Base-by-base conservation (phyloP, 2,797 vertebrate species). In the Gastrophryne carolinensis region DNA sequence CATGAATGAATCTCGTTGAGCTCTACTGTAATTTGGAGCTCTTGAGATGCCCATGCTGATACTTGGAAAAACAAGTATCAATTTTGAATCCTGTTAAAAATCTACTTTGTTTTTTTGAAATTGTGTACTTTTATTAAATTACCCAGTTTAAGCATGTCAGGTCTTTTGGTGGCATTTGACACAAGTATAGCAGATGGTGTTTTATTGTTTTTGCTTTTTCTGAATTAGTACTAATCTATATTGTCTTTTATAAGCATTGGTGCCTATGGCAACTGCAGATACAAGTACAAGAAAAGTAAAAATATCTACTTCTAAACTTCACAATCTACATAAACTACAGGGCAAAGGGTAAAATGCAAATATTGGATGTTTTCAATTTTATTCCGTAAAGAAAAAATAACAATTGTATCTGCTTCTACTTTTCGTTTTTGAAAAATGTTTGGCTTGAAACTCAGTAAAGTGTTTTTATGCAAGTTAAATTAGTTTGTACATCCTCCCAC, bases 21-120 rank as follows among this genome's bases (percentile, higher is more conserved):
- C 60, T 32, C 50, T 66, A 78, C 61, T 78, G 68, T 78, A 78
- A 78, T 78, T 44, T 78, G 75, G 75, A 78, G 61, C 49, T 52
- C 67, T 66, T 72, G 30, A 64, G 68, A 78, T 65, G 75, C 68
- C 68, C 75, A 66, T 72, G 68, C 68, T 78, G 75, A 52, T 72
- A 65, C 61, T 78, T 72, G 75, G 61, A 78, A 72, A 72, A 62
- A 53, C 68, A 72, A 66, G 53, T 66, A 61, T 39, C 68, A 72
- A 66, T 78, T 72, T 61, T 60, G 15, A 78, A 78, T 72, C 32
- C 10, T n/a, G 68, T 78, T 78, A 66, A 78, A 66, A 78, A 78
- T 52, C 75, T 78, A 72, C 68, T 66, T 41, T 66, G 75, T 72
- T 39, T 72, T 72, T 58, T 53, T 78, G 75, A 68, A 78, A 72